These are phyloP conservation scores for Lagenorhynchus albirostris DNA, from an alignment of 2,113 vertebrate genomes.

Conservation along the genomic window DNA sequence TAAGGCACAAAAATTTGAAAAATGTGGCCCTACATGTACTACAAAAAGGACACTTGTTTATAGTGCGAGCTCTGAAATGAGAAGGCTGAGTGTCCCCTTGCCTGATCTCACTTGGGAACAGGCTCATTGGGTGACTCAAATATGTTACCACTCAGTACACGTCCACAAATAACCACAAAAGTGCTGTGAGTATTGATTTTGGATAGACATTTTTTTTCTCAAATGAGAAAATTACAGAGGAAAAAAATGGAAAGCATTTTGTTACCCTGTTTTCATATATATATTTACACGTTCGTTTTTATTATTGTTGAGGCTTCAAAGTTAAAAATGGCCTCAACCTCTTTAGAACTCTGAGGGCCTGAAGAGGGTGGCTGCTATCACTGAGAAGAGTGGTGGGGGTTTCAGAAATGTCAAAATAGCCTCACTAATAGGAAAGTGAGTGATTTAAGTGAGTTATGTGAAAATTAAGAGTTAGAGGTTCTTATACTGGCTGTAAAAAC, in stretches of 20 bases:
- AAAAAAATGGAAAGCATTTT: neutral
- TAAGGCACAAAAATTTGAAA: neutral
- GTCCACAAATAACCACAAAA: neutral
- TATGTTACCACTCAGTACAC: rapidly evolving
- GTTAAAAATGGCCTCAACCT: no score
- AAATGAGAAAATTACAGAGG: neutral
- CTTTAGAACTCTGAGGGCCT: neutral
- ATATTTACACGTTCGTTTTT: neutral
- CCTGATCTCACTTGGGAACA: neutral
- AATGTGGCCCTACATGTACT: neutral
- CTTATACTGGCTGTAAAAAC: neutral
- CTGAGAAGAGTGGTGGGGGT: neutral
- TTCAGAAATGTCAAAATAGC: neutral
- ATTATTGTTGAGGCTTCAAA: neutral
- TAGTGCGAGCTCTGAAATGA: neutral
- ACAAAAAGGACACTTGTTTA: neutral
- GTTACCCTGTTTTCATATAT: neutral
- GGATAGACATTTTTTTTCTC: neutral
- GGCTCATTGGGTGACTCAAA: neutral
- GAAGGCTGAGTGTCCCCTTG: neutral
- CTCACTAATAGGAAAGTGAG: neutral
- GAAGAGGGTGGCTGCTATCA: neutral
- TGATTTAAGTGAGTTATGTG: neutral
- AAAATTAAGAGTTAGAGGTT: neutral
- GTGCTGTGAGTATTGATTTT: neutral